These are phyloP conservation scores for Vultur gryphus DNA, from an alignment of 2,797 vertebrate species.

Conservation along the genomic window DNA sequence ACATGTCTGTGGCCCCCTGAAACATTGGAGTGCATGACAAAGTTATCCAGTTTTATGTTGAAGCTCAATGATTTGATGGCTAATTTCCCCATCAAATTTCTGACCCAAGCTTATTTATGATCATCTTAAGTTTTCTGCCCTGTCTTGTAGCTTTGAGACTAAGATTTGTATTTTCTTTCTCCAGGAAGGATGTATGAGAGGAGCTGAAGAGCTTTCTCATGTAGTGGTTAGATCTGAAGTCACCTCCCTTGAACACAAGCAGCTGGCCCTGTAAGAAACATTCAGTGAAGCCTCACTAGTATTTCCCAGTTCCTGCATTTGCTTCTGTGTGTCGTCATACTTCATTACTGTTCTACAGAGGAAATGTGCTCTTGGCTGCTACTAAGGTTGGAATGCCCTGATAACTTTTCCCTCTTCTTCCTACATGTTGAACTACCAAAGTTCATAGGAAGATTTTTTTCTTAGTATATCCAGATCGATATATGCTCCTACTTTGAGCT, in stretches of 20 bases:
- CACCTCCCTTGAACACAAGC: background rate
- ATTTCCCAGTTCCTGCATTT: background rate
- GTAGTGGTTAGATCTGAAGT: background rate
- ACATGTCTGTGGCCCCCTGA: rapidly evolving
- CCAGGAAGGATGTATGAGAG: background rate
- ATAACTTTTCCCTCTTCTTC: background rate
- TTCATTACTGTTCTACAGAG: background rate
- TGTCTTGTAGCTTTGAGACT: background rate
- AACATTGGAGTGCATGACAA: background rate
- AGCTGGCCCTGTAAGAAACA: background rate
- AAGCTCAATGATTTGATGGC: background rate
- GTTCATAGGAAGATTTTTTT: background rate
- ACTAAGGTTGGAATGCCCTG: background rate
- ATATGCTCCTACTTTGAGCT: background rate
- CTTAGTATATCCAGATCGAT: background rate
- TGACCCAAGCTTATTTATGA: background rate
- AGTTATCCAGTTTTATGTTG: background rate
- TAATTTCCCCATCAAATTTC: background rate
- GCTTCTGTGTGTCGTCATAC: background rate
- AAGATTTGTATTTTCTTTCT: background rate
- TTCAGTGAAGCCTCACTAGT: background rate
- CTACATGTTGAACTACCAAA: background rate
- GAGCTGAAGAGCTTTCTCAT: background rate
- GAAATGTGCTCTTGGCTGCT: background rate
- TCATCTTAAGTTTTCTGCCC: background rate